Evolutionary conservation across 2,113 vertebrate species (phyloP).

Genomic region (Clarias macrocephalus): DNA sequence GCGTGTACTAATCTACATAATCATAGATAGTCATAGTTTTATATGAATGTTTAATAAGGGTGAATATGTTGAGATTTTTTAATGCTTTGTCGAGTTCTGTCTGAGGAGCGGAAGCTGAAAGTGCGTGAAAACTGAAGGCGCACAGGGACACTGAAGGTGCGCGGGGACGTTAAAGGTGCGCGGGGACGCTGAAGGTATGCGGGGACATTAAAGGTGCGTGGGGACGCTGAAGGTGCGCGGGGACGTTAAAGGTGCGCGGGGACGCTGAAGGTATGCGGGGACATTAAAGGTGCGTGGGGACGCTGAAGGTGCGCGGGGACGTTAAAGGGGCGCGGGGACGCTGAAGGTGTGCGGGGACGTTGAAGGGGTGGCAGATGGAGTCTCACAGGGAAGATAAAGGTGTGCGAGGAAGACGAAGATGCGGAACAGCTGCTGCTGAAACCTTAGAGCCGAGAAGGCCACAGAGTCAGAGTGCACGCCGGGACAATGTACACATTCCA

Average conservation of each 20-base stretch:
- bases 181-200: background rate
- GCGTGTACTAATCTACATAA: background rate
- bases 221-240: background rate
- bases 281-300: too few species aligned
- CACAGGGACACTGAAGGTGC: too few species aligned
- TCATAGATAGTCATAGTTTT: background rate
- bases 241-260: too few species aligned
- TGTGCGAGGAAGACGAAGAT: background rate
- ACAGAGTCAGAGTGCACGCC: background rate
- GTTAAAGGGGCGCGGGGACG: too few species aligned
- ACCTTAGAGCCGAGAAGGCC: background rate
- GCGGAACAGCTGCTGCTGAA: background rate
- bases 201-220: too few species aligned
- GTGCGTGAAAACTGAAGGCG: background rate
- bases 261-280: too few species aligned
- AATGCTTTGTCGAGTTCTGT: too few species aligned
- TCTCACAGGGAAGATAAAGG: background rate
- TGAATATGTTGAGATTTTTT: background rate
- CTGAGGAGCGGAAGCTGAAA: too few species aligned
- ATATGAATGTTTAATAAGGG: background rate
- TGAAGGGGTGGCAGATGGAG: too few species aligned
- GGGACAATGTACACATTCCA: background rate
- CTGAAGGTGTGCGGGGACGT: background rate
- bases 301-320: background rate
- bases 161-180: too few species aligned